Conservation (phyloP, 2,797 vertebrate species). For the Cyprinodon diabolis region DNA sequence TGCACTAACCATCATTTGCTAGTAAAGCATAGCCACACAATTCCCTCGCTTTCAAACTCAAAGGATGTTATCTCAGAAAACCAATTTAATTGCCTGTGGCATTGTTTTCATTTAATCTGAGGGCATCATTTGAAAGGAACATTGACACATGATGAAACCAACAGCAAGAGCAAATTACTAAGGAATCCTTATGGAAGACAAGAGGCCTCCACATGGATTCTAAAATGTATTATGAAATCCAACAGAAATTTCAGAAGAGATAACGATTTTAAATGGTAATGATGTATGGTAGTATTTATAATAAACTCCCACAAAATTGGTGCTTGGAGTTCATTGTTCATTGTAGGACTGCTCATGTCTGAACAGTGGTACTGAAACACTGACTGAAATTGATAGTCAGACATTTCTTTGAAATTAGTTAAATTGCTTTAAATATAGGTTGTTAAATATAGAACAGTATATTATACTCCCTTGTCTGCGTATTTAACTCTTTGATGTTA, state of each 20-base stretch:
- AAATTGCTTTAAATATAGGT: background rate
- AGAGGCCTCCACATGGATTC: slow-evolving; percentile 7
- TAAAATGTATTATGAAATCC: slow-evolving; percentile 18
- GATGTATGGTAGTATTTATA: background rate
- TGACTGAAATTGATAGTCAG: background rate
- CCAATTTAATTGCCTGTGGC: slow-evolving; percentile 67
- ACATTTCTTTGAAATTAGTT: background rate
- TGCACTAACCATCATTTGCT: background rate
- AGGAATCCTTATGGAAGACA: slow-evolving; percentile 36
- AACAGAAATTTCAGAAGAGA: background rate
- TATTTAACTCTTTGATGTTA: no score
- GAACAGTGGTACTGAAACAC: background rate
- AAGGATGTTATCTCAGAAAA: slow-evolving; percentile 60
- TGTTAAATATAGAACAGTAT: background rate
- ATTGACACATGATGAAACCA: slow-evolving; percentile 56
- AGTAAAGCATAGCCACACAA: slow-evolving; percentile 14
- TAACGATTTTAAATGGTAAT: background rate
- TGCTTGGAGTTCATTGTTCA: background rate
- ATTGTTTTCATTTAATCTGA: slow-evolving; percentile 64
- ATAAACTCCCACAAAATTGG: background rate
- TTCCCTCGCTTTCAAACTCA: slow-evolving; percentile 34
- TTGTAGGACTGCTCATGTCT: background rate
- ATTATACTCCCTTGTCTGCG: background rate
- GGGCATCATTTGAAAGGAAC: slow-evolving; percentile 39
- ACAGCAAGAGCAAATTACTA: slow-evolving; percentile 50